Base-by-base conservation (phyloP, 2,888 invertebrate species). In the Eupelmus urozonus region DNA sequence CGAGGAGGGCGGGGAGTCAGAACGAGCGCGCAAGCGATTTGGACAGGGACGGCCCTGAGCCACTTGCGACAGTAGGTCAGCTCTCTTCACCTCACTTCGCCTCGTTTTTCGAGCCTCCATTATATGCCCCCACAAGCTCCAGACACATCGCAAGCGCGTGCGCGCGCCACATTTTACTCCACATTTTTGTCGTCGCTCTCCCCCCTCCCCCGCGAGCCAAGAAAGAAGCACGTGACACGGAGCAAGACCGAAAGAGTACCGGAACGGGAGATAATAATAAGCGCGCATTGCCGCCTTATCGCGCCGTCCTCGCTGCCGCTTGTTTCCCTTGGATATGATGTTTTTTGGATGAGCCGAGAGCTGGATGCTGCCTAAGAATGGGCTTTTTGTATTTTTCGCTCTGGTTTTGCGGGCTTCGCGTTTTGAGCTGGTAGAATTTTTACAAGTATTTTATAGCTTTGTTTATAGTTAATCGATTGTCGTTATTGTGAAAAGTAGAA, bases 21-120 rank as follows among this genome's bases (percentile, higher is more conserved):
- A 57, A 16, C 42, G 60, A 27, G 76, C 77, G 59, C 60, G 59
- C 67, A 34, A 67, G 53, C 55, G 87, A 88, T 89, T 89, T 89
- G 88, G 89, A 88, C 89, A 89, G 86, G 86, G 85, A 85, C 88
- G 89, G 88, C 89, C 89, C 89, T 89, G 89, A 89, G 89, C 89
- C 89, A 89, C 89, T 89, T 88, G 88, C 88, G 85, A 88, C 89
- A 89, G 89, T 89, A 89, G 89, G 89, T 89, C 89, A 89, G 87
- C 88, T 89, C 89, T 89, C 89, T 88, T 89, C 88, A 86, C 88
- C 87, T 88, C 87, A 84, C 86, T 86, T 87, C 81, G 86, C 86
- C 86, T 83, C 87, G 84, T 88, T 80, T 88, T 87, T 88, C 86
- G 86, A 88, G 85, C 83, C 86, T 16, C 85, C 86, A 85, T 86